These are phyloP conservation scores for Leptinotarsa rubiginosa DNA, from an alignment of 2,888 invertebrate genomes.

Conservation along the genomic window DNA sequence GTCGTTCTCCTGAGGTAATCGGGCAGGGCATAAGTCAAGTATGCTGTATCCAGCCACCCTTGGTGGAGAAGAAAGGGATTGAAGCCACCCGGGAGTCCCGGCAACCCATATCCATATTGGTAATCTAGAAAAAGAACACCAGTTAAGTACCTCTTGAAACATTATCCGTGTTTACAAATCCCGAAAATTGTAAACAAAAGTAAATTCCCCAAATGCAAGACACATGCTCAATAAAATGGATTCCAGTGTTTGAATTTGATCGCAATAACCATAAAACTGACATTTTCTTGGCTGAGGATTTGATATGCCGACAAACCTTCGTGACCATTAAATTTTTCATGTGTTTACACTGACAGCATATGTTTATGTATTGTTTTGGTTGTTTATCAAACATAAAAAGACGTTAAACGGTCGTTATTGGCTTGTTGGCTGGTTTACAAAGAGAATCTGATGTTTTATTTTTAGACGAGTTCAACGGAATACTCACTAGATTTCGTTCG, in stretches of 20 bases:
- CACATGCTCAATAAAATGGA: slow-evolving; percentile 54
- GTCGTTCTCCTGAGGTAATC: slow-evolving; percentile 76
- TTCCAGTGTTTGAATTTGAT: slow-evolving; percentile 54
- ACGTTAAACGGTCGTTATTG: slow-evolving; percentile 49
- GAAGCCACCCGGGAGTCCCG: slow-evolving; percentile 75
- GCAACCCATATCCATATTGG: slow-evolving; percentile 78
- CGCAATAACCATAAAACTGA: slow-evolving; percentile 54
- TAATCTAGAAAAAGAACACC: slow-evolving; percentile 72
- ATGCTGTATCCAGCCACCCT: slow-evolving; percentile 87
- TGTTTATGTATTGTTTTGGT: slow-evolving; percentile 54
- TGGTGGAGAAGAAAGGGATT: slow-evolving; percentile 81
- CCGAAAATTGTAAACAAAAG: slow-evolving; percentile 30
- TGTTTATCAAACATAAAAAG: slow-evolving; percentile 50
- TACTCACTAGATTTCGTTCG: slow-evolving; percentile 95
- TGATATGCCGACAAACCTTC: slow-evolving; percentile 60
- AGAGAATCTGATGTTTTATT: slow-evolving; percentile 31
- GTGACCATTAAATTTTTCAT: slow-evolving; percentile 57
- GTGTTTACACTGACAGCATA: slow-evolving; percentile 58
- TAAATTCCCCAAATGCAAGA: slow-evolving; percentile 49
- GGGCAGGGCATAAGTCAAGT: slow-evolving; percentile 78
- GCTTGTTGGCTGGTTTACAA: slow-evolving; percentile 49
- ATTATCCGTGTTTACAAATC: slow-evolving; percentile 31
- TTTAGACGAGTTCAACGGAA: slow-evolving; percentile 18
- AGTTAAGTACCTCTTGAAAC: slow-evolving; percentile 23
- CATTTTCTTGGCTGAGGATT: slow-evolving; percentile 42